phyloP scores from a whole-genome alignment of 2,797 vertebrate genomes.

The Microchirus variegatus region DNA sequence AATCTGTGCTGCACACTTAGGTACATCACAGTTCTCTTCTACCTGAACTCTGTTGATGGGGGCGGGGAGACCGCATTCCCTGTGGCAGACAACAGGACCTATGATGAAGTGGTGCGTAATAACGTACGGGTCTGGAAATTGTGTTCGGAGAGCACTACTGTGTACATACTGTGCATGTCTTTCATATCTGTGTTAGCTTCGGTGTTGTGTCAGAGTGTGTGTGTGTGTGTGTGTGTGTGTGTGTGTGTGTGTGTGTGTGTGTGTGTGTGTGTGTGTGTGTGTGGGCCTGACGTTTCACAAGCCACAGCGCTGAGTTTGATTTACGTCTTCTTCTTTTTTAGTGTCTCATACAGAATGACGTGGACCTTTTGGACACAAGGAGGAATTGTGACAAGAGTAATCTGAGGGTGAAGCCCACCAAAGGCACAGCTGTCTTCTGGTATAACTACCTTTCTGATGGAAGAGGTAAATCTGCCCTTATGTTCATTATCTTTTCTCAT shows the following conservation, averaged over 20 bases:
- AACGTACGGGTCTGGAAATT: conserved; percentile 53
- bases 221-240: conserved; percentile 24
- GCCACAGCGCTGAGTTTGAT: conserved; percentile 19
- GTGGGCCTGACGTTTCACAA: neutral
- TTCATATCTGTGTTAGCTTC: conserved; percentile 50
- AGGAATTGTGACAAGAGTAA: conserved; percentile 97
- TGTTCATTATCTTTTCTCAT: neutral
- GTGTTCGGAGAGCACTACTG: conserved; percentile 34
- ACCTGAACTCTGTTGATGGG: conserved; percentile 96
- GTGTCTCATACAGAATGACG: conserved; percentile 94
- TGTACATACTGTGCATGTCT: conserved; percentile 51
- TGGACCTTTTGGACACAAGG: conserved; percentile 95
- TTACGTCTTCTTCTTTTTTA: conserved; percentile 71
- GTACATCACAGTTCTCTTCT: conserved; percentile 98
- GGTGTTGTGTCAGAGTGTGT: conserved; percentile 46
- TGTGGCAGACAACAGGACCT: conserved; percentile 98
- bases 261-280: conserved; percentile 39
- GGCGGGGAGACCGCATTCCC: conserved; percentile 98
- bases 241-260: conserved; percentile 42
- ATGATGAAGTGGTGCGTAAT: conserved; percentile 93
- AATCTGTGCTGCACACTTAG: conserved; percentile 82
- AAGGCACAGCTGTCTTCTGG: conserved; percentile 98
- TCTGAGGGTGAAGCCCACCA: conserved; percentile 91
- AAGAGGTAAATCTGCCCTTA: conserved; percentile 91
- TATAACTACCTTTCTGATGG: conserved; percentile 99